Base-by-base conservation (phyloP, 1,140 invertebrate species). In the Lutraria rhynchaena region DNA sequence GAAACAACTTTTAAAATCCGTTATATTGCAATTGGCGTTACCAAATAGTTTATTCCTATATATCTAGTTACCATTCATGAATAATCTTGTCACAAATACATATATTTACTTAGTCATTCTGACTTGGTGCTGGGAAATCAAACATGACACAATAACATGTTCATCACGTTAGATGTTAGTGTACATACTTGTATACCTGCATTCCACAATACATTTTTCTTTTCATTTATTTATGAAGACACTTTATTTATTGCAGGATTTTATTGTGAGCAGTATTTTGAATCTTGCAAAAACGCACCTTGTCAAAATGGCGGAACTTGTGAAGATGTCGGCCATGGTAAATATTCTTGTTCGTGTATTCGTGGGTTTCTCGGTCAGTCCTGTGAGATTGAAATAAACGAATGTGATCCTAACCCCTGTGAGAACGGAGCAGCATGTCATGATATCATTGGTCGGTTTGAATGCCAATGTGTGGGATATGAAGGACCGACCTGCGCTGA, bases 291-390 rank as follows among this genome's bases (percentile, higher is more conserved):
- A 3, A 37, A 41, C 7, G n/a, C 33, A 51, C 83, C 83, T 4
- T 85, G 83, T 44, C 24, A 73, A 67, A 70, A 85, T 61, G 60
- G 55, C 24, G 83, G 83, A 2, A 76, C 69, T 17, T 85, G 83
- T 60, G 46, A 51, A 53, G 63, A 77, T 44, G 51, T 58, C 27
- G 53, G 37, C 7, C 31, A 58, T 11, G 46, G 46, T 4, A 24
- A 98, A 98, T 77, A 51, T 46, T 65, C 44, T n/a, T 77, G 75
- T 46, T 33, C 75, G 2, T 77, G 75, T 44, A 31, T 49, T 9
- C 19, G 29, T 35, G 58, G 98, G 44, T 99, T 98, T 92, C 96
- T 96, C 1, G 99, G 98, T 89, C 96, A 99, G 86, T 95, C 96
- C 75, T 99, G 99, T 91, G 96, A 98, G 49, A 95, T 99, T 86